These are phyloP conservation scores for Trimorus sp. DNA, from an alignment of 2,888 invertebrate species.

Conservation along the genomic window DNA sequence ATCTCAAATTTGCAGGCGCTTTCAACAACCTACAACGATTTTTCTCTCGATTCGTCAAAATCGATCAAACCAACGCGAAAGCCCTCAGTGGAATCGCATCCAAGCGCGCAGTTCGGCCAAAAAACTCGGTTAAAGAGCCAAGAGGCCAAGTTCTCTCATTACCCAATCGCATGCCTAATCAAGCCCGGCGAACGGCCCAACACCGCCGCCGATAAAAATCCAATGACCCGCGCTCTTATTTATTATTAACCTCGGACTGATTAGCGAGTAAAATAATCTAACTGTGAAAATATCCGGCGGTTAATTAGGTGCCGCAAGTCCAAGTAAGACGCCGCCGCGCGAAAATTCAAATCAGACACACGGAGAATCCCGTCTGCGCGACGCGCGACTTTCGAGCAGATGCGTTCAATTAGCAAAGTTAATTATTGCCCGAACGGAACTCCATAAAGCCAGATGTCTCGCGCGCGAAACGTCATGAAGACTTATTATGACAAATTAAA, in stretches of 20 bases:
- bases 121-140: neutral
- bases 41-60: too few species aligned
- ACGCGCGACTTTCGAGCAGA: slow-evolving; percentile 30
- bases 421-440: slow-evolving; percentile 47
- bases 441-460: slow-evolving; percentile 44
- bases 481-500: slow-evolving; percentile 45
- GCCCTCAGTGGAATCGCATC: too few species aligned
- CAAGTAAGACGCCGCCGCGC: slow-evolving; percentile 11
- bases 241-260: slow-evolving; percentile 48
- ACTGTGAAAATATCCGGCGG: slow-evolving; percentile 35
- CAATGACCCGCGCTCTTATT: slow-evolving; percentile 39
- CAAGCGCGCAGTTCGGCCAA: neutral
- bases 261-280: slow-evolving; percentile 50
- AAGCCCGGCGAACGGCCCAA: slow-evolving; percentile 21
- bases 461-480: slow-evolving; percentile 33
- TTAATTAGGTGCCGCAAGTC: slow-evolving; percentile 35
- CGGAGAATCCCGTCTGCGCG: slow-evolving; percentile 1
- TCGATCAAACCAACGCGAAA: too few species aligned
- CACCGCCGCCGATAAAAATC: slow-evolving; percentile 36
- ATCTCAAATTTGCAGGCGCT: too few species aligned
- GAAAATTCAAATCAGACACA: slow-evolving; percentile 39
- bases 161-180: slow-evolving; percentile 23
- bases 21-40: too few species aligned
- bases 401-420: slow-evolving; percentile 52
- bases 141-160: slow-evolving; percentile 35